These are phyloP conservation scores for Fukomys damarensis DNA, from an alignment of 2,113 vertebrate genomes.

Conservation along the genomic window DNA sequence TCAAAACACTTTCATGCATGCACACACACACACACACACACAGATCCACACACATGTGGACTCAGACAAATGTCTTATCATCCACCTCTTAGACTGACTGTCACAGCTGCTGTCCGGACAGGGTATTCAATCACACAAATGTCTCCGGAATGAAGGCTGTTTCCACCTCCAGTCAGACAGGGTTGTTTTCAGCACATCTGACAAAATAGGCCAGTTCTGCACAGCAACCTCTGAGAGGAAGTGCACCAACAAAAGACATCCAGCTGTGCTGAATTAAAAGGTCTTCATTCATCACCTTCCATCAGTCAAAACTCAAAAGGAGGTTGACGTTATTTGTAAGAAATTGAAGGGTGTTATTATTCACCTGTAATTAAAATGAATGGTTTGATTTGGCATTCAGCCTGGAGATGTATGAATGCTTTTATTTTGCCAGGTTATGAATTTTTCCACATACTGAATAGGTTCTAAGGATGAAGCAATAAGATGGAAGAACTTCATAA, in stretches of 20 bases:
- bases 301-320: slow-evolving; percentile 77
- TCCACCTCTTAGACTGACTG: not conserved
- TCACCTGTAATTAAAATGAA: slow-evolving; percentile 86
- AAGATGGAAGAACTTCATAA: slow-evolving; percentile 62
- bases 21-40: not conserved
- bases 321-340: slow-evolving; percentile 82
- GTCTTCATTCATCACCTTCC: slow-evolving; percentile 80
- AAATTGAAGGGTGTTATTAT: slow-evolving; percentile 84
- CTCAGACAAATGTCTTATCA: slow-evolving; percentile 29
- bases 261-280: slow-evolving; percentile 83
- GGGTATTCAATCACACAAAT: slow-evolving; percentile 58
- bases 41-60: not conserved
- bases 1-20: not conserved
- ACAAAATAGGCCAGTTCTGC: slow-evolving; percentile 72
- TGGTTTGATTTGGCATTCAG: slow-evolving; percentile 84
- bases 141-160: slow-evolving; percentile 65
- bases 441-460: slow-evolving; percentile 83
- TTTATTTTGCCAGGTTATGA: slow-evolving; percentile 79
- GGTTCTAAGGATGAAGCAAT: slow-evolving; percentile 67
- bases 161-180: slow-evolving; percentile 74
- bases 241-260: slow-evolving; percentile 72
- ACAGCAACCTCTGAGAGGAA: slow-evolving; percentile 60
- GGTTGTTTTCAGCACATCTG: slow-evolving; percentile 76
- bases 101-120: slow-evolving; percentile 52
- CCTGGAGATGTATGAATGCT: slow-evolving; percentile 81